A percentile compares a stretch with the other conserved stretches of the same genome.
Conservation (phyloP, 2,797 vertebrate genomes). For the Halcyon chelicuti region DNA sequence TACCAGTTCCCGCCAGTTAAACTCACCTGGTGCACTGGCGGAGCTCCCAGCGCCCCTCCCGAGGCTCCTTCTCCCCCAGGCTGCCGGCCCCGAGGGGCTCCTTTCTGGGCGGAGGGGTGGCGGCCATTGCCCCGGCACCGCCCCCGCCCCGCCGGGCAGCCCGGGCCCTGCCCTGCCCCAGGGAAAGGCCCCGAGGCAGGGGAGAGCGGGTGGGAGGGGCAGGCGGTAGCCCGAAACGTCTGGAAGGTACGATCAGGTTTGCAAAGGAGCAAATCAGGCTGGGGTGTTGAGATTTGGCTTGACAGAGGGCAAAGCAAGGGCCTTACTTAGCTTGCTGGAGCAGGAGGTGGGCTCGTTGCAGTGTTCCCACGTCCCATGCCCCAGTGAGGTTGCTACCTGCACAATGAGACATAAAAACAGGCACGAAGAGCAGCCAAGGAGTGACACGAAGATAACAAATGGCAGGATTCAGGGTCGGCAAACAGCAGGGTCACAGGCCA, state of each 20-base stretch:
- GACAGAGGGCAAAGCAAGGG: background rate
- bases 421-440: background rate
- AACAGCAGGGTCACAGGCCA: background rate
- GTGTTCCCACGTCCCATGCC: background rate
- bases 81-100: too few relatives aligned
- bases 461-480: background rate
- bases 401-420: background rate
- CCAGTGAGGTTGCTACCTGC: background rate
- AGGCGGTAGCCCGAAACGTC: background rate
- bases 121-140: too few relatives aligned
- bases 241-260: background rate
- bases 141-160: too few relatives aligned
- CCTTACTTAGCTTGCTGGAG: background rate
- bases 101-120: too few relatives aligned
- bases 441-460: background rate
- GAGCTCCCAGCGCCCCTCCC: too few relatives aligned
- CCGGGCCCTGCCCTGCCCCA: too few relatives aligned
- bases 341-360: background rate
- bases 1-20: too few relatives aligned
- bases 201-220: background rate
- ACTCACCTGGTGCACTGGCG: too few relatives aligned
- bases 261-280: background rate
- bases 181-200: background rate
- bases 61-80: too few relatives aligned
- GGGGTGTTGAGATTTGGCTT: background rate